Evolutionary conservation across 2,797 vertebrate species (phyloP), one percentile per base, ranked within the genome.

Genomic region (Borostomias antarcticus): DNA sequence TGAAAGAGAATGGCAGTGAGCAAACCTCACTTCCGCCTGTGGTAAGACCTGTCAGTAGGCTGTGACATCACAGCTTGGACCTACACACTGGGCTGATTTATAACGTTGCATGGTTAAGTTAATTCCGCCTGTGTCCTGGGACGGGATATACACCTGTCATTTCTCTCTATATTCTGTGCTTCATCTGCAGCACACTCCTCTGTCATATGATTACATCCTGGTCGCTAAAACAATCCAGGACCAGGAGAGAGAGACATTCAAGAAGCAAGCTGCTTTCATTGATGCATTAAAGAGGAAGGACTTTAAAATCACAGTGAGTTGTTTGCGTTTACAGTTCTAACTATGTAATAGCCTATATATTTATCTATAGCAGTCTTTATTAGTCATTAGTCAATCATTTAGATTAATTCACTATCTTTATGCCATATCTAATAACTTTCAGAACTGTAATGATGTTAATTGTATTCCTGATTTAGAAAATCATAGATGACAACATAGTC

Each of bases 151-250:
- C 13, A n/a, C 17, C 40, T 5, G 6, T n/a, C 5, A 15, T 4
- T 4, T 5, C 8, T 45, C n/a, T 45, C 13, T 45, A n/a, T 45
- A 15, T n/a, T 45, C 40, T n/a, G n/a, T 17, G 67, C 69, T 11
- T 21, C 53, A 29, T 45, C 67, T 28, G 23, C 80, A 93, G 89
- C 77, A 85, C 19, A 84, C 82, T 13, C 86, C 88, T 8, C 73
- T 86, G 7, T 82, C 82, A 0, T 95, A 93, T 66, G 96, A 98
- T 81, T 97, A 91, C 0, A 81, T 98, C 63, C 87, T 98, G 13
- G 96, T 98, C 7, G 93, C 91, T 0, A 85, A 93, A 70, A 73
- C 28, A 0, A 77, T 48, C 0, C 69, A 86, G 9, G 68, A 73
- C 23, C 64, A 66, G 0, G 37, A 88, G 7, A 74, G 62, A 76